These are phyloP conservation scores for Myotis davidii DNA, from an alignment of 2,113 vertebrate species.

Conservation along the genomic window DNA sequence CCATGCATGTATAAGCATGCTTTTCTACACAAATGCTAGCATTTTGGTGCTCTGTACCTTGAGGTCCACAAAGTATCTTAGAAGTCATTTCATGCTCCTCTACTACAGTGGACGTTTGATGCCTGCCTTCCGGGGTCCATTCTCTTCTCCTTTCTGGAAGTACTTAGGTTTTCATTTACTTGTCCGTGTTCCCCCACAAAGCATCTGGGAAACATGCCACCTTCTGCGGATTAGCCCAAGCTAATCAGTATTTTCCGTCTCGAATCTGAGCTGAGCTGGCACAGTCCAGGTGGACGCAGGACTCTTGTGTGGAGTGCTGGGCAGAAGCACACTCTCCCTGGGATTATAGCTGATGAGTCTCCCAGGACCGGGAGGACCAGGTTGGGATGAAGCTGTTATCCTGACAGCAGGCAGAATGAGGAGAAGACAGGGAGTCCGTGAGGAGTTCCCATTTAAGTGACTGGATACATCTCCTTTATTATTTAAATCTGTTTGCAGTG, in stretches of 20 bases:
- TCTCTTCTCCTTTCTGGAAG: background rate
- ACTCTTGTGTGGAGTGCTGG: background rate
- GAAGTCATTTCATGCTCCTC: background rate
- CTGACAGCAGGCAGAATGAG: background rate
- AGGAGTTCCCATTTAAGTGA: background rate
- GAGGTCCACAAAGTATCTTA: background rate
- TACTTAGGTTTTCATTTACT: background rate
- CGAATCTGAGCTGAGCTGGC: background rate
- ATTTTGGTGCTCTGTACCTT: background rate
- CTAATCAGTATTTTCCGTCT: background rate
- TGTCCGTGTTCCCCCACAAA: background rate
- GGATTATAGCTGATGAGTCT: background rate
- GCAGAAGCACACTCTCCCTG: background rate
- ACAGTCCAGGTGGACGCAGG: background rate
- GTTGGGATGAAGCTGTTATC: background rate
- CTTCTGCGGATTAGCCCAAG: background rate
- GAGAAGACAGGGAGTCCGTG: background rate
- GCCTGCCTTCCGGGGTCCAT: background rate
- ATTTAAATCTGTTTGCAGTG: slow-evolving; percentile 46
- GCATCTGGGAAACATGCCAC: background rate
- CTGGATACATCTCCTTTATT: background rate
- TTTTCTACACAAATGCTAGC: background rate
- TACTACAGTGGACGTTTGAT: background rate
- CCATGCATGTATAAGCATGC: background rate
- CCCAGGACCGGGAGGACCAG: background rate